Conservation (phyloP, 2,113 vertebrate genomes). For the Neotragus pygmaeus region DNA sequence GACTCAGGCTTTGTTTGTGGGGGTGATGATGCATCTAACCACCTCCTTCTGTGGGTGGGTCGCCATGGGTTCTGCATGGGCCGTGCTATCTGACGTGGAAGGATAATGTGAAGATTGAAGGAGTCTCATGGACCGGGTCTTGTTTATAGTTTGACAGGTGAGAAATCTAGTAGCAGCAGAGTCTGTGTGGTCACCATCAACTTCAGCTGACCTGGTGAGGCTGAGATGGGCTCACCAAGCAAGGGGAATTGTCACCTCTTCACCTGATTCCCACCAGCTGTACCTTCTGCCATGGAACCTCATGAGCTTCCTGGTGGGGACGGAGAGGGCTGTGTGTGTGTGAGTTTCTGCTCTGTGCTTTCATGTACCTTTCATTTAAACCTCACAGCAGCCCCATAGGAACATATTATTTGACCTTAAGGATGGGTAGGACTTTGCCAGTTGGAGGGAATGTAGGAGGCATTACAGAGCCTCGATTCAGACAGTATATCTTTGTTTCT, state of each 20-base stretch:
- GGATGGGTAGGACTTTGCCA: not conserved
- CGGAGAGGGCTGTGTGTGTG: not conserved
- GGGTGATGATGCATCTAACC: not conserved
- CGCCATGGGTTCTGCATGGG: rapidly evolving
- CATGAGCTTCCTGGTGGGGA: rapidly evolving
- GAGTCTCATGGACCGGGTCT: not conserved
- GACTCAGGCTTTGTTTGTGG: not conserved
- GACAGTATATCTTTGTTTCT: not conserved
- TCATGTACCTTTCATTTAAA: rapidly evolving
- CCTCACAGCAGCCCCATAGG: too few species aligned
- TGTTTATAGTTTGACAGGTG: rapidly evolving
- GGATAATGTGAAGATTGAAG: not conserved
- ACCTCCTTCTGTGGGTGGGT: not conserved
- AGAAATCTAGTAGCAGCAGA: not conserved
- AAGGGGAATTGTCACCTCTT: too few species aligned
- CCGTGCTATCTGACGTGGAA: rapidly evolving
- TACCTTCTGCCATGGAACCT: rapidly evolving
- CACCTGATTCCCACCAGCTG: too few species aligned
- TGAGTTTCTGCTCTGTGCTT: not conserved
- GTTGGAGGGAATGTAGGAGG: too few species aligned
- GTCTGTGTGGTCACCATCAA: not conserved
- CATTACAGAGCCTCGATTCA: not conserved
- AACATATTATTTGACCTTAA: not conserved
- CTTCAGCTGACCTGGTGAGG: not conserved
- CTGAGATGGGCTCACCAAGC: not conserved